Percentiles rank a stretch among this genome's conserved stretches.
Conservation (phyloP, 2,113 vertebrate species). For the Hipposideros armiger region DNA sequence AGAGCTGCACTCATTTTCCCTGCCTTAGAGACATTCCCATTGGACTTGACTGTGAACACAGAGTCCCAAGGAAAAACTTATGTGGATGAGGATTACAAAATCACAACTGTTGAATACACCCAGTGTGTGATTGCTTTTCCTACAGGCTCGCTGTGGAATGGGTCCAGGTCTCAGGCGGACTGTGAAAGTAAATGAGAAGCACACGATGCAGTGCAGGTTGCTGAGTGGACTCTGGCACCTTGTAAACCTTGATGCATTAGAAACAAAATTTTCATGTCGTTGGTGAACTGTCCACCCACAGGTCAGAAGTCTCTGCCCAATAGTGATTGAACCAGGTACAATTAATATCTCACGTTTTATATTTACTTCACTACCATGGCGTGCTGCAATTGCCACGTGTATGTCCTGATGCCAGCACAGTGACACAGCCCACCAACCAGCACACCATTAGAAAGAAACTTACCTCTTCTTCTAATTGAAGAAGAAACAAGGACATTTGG, state of each 20-base stretch:
- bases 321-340: background rate
- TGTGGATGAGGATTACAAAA: background rate
- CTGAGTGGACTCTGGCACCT: background rate
- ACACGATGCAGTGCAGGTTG: fast-evolving
- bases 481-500: conserved; percentile 67
- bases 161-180: background rate
- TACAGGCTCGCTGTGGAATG: background rate
- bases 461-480: conserved; percentile 53
- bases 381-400: background rate
- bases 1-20: background rate
- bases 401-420: background rate
- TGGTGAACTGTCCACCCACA: background rate
- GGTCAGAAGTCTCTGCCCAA: background rate
- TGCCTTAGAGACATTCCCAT: background rate
- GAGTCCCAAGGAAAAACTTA: conserved; percentile 7
- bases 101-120: background rate
- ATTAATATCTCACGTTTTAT: background rate
- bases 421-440: background rate
- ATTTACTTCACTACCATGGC: background rate
- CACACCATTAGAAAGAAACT: conserved; percentile 18
- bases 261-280: background rate
- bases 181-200: background rate
- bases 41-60: background rate
- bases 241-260: background rate
- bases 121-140: background rate